Conservation (phyloP, 1,140 invertebrate genomes). For the Hormaphis cornu region DNA sequence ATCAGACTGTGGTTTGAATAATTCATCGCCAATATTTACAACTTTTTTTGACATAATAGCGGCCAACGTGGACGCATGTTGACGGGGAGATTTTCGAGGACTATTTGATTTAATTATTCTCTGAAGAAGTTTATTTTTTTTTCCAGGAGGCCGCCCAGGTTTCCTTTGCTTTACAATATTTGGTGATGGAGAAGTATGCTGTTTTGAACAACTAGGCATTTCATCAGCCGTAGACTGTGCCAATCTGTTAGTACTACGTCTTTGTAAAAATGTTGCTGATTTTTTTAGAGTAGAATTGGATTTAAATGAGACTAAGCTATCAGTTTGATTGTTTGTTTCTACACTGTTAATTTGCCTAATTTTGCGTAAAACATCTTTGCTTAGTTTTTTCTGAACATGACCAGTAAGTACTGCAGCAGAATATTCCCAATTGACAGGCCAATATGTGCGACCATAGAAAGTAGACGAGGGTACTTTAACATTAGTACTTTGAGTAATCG, state of each 20-base stretch:
- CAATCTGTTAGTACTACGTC: not conserved
- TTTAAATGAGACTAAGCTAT: not conserved
- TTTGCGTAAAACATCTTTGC: constrained; percentile 1
- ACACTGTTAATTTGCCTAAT: not conserved
- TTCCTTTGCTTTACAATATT: not conserved
- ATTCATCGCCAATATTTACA: not conserved
- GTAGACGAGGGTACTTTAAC: not conserved
- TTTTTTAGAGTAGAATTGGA: not conserved
- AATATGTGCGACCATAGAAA: not conserved
- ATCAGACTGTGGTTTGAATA: not conserved
- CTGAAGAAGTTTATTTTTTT: not conserved
- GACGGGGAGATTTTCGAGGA: constrained; percentile 37
- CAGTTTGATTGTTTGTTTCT: not conserved
- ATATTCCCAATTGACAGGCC: constrained; percentile 23
- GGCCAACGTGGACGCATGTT: constrained; percentile 42
- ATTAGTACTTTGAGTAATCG: not conserved
- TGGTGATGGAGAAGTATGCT: not conserved
- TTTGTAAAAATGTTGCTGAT: not conserved
- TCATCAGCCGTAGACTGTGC: not conserved
- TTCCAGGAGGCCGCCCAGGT: not conserved
- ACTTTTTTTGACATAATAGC: not conserved
- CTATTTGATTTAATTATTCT: constrained; percentile 1
- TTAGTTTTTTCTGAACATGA: constrained; percentile 5
- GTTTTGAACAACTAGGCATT: not conserved
- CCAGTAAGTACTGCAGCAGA: not conserved